A percentile compares a stretch with the other conserved stretches of the same genome.
Evolutionary conservation across 1,140 invertebrate genomes (phyloP).

Genomic region (Dryas iulia): DNA sequence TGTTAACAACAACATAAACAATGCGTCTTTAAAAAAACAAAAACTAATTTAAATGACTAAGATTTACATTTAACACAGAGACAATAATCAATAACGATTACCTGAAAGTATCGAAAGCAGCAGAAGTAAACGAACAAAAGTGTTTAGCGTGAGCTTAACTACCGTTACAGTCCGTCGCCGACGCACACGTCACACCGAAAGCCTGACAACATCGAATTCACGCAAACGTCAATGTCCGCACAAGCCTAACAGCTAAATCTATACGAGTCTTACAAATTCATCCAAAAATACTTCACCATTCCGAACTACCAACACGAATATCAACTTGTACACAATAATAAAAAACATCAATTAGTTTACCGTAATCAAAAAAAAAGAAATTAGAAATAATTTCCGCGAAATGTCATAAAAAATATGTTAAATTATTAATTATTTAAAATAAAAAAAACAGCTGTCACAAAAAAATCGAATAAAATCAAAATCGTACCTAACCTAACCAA

Average conservation of each 20-base stretch:
- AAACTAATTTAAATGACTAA: not conserved
- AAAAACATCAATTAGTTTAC: no score
- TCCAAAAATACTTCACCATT: slow-evolving; percentile 2
- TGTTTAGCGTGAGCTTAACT: slow-evolving; percentile 14
- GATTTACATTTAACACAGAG: not conserved
- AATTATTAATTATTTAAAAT: no score
- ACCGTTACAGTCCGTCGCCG: not conserved
- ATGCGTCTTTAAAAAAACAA: no score
- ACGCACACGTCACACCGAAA: slow-evolving; percentile 16
- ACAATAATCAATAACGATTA: not conserved
- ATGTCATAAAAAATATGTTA: not conserved
- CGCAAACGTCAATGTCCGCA: slow-evolving; percentile 9
- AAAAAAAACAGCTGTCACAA: no score
- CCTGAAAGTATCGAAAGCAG: not conserved
- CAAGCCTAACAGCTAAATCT: slow-evolving; percentile 24
- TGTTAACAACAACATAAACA: not conserved
- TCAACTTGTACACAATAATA: no score
- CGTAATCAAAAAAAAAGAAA: no score
- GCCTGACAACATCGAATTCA: slow-evolving; percentile 10
- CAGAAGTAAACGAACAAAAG: slow-evolving; percentile 14
- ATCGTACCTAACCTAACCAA: no score
- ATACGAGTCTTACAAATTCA: slow-evolving; percentile 14
- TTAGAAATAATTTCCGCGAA: not conserved
- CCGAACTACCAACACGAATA: slow-evolving; percentile 2
- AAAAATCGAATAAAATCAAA: no score